phyloP scores from a whole-genome alignment of 2,888 invertebrate genomes.

The Drosophila mercatorum region DNA sequence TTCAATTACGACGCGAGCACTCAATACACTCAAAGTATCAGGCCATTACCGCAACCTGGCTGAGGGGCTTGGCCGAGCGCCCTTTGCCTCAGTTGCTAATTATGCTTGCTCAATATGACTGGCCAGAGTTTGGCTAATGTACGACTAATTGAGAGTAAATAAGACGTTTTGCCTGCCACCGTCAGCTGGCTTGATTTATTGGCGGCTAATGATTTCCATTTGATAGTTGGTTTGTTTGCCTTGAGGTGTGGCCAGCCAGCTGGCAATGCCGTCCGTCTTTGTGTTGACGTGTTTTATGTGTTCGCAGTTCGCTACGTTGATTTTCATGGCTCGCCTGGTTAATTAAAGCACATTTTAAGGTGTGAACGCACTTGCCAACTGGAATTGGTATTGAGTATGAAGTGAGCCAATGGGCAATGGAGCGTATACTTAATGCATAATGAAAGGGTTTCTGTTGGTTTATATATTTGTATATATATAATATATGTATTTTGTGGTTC shows the following conservation, averaged over 20 bases:
- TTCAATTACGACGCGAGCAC: conserved; percentile 43
- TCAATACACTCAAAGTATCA: conserved; percentile 1
- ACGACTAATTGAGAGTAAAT: conserved; percentile 72
- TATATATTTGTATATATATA: neutral
- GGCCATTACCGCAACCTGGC: neutral
- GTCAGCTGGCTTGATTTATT: conserved; percentile 69
- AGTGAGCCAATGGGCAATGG: neutral
- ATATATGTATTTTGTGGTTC: neutral
- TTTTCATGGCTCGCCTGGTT: conserved; percentile 26
- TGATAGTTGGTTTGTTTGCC: conserved; percentile 48
- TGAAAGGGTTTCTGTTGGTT: neutral
- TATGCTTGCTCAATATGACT: conserved; percentile 40
- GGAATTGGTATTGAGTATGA: neutral
- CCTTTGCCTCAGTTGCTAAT: conserved; percentile 36
- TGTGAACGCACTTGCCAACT: conserved; percentile 28
- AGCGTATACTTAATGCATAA: neutral
- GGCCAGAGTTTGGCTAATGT: conserved; percentile 57
- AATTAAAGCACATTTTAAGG: conserved; percentile 43
- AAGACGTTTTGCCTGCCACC: conserved; percentile 48
- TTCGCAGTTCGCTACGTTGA: conserved; percentile 41
- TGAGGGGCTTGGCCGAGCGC: conserved; percentile 27
- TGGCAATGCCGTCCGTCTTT: conserved; percentile 11
- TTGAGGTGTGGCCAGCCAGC: conserved; percentile 44
- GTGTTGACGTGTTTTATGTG: conserved; percentile 53
- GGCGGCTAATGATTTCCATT: conserved; percentile 61